Evolutionary conservation across 2,888 invertebrate species (phyloP).

Genomic region (Thereva unica): DNA sequence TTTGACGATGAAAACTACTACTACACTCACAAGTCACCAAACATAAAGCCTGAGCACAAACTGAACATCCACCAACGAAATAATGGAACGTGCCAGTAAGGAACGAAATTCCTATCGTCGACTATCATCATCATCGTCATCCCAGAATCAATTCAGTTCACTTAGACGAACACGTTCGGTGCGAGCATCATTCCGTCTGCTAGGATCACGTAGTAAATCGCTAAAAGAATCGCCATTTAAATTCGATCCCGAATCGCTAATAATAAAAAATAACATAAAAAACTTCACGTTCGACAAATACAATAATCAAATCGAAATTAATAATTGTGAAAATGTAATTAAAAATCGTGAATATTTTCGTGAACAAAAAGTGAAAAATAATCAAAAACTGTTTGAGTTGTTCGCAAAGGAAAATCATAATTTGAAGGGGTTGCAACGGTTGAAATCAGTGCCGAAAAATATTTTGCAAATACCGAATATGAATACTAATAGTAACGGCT

Average conservation of each 20-base stretch:
- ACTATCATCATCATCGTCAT: constrained; percentile 13
- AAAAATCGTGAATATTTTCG: constrained; percentile 47
- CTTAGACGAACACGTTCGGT: constrained; percentile 70
- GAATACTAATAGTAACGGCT: neutral
- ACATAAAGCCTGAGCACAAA: neutral
- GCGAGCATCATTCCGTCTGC: constrained; percentile 69
- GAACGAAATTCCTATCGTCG: constrained; percentile 40
- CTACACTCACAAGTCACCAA: neutral
- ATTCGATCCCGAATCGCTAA: constrained; percentile 46
- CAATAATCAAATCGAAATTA: constrained; percentile 14
- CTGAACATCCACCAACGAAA: constrained; percentile 27
- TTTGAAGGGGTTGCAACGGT: constrained; percentile 47
- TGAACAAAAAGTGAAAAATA: constrained; percentile 21
- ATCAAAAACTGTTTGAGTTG: constrained; percentile 37
- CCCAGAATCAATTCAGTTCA: constrained; percentile 13
- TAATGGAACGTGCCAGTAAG: constrained; percentile 44
- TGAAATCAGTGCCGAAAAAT: constrained; percentile 58
- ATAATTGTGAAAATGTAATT: constrained; percentile 18
- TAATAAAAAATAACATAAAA: constrained; percentile 12
- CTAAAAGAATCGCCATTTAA: constrained; percentile 52
- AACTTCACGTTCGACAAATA: constrained; percentile 37
- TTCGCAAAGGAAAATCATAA: constrained; percentile 54
- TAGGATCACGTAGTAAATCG: constrained; percentile 61
- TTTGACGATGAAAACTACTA: too few species aligned
- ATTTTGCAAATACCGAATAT: neutral